Evolutionary conservation across 2,113 vertebrate species (phyloP).

Genomic region (Azemiops feae): DNA sequence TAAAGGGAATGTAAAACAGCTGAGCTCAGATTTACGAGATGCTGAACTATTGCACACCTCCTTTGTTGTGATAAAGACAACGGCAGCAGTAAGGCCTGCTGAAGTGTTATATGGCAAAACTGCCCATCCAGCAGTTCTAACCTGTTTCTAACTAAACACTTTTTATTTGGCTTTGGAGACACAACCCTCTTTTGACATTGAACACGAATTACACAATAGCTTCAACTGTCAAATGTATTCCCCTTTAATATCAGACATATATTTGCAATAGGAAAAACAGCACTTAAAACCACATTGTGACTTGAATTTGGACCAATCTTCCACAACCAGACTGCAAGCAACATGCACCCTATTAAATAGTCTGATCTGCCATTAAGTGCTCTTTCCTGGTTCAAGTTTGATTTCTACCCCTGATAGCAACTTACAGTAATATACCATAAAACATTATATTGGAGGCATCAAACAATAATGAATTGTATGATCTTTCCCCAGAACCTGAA

Average conservation of each 20-base stretch:
- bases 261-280: not conserved
- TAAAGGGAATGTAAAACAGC: not conserved
- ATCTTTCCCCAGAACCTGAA: conserved; percentile 18
- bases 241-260: not conserved
- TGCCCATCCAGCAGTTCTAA: not conserved
- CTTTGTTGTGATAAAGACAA: not conserved
- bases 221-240: not conserved
- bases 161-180: not conserved
- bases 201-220: not conserved
- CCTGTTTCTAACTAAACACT: not conserved
- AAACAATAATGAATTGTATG: conserved; percentile 50
- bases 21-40: not conserved
- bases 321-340: not conserved
- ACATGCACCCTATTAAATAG: not conserved
- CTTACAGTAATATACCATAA: conserved; percentile 33
- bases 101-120: not conserved
- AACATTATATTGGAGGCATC: conserved; percentile 9
- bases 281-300: not conserved
- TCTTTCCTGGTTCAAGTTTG: not conserved
- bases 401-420: not conserved
- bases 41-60: not conserved
- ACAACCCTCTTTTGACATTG: not conserved
- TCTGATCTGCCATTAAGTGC: not conserved
- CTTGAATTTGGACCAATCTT: not conserved
- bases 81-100: not conserved